These are phyloP conservation scores for Nothura maculosa DNA, from an alignment of 2,797 vertebrate genomes.

Conservation along the genomic window DNA sequence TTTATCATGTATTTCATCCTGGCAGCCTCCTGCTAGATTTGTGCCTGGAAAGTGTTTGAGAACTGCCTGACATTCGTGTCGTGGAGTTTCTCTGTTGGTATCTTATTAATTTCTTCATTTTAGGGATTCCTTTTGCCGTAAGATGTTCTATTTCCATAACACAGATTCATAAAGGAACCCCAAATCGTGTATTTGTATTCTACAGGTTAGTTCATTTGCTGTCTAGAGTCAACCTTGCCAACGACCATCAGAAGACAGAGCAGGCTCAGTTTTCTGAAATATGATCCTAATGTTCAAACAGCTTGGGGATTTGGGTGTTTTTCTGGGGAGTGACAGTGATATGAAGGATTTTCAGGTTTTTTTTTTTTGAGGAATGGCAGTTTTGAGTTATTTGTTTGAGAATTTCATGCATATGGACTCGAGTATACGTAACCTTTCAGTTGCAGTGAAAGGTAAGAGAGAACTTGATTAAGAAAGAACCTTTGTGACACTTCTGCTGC, in stretches of 20 bases:
- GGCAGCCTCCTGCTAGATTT: background rate
- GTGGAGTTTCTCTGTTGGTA: background rate
- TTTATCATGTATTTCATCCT: background rate
- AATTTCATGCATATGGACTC: background rate
- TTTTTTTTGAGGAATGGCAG: rapidly evolving
- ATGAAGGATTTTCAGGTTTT: background rate
- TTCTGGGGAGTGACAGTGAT: rapidly evolving
- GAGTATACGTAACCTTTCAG: background rate
- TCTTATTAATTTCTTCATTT: background rate
- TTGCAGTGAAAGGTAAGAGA: background rate
- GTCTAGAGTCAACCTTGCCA: background rate
- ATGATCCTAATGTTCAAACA: background rate
- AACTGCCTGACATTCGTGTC: background rate
- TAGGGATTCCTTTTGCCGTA: background rate
- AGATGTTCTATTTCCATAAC: background rate
- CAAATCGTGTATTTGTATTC: background rate
- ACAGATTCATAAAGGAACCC: background rate
- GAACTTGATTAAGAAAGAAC: background rate
- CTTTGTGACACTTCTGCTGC: background rate
- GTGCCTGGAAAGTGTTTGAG: background rate
- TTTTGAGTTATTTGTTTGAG: background rate
- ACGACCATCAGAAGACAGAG: background rate
- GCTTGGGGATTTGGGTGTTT: rapidly evolving
- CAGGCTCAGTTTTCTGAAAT: background rate
- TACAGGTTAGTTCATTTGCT: background rate